A percentile compares a stretch with the other conserved stretches of the same genome.
These are phyloP conservation scores for Phortica okadai DNA, from an alignment of 2,888 invertebrate species.

Conservation along the genomic window DNA sequence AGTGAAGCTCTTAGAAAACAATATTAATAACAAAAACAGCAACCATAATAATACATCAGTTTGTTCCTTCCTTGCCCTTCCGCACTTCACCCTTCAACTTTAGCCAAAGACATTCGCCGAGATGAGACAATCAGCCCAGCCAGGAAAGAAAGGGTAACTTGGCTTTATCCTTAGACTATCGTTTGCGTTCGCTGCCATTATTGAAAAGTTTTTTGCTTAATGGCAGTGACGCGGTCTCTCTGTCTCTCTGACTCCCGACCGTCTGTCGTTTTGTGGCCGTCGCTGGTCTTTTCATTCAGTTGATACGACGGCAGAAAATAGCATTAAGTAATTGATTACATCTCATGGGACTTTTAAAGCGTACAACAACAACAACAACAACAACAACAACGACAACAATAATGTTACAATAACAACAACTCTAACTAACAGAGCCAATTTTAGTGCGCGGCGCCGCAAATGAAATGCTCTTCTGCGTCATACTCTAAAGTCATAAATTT, in stretches of 20 bases:
- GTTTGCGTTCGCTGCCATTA: conserved; percentile 60
- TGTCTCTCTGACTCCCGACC: background rate
- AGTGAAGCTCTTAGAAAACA: conserved; percentile 50
- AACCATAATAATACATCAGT: conserved; percentile 69
- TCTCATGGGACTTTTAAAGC: conserved; percentile 74
- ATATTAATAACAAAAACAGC: conserved; percentile 65
- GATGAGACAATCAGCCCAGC: conserved; percentile 21
- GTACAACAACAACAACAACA: conserved; percentile 43
- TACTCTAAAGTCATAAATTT: conserved; percentile 69
- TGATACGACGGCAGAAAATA: conserved; percentile 46
- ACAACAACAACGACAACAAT: conserved; percentile 25
- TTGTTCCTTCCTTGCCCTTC: conserved; percentile 45
- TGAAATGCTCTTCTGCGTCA: conserved; percentile 43
- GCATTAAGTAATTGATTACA: conserved; percentile 76
- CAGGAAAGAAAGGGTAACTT: conserved; percentile 49
- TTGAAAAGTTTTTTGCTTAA: conserved; percentile 72
- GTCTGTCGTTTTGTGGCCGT: conserved; percentile 14
- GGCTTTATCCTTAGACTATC: conserved; percentile 32
- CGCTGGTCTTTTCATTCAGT: conserved; percentile 6
- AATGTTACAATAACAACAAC: conserved; percentile 7
- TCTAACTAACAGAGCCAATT: conserved; percentile 28
- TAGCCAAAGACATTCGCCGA: background rate
- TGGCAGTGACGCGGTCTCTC: conserved; percentile 46
- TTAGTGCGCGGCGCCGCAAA: conserved; percentile 39
- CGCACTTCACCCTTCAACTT: conserved; percentile 31